phyloP scores from a whole-genome alignment of 2,113 vertebrate species.

The Anseranas semipalmata region DNA sequence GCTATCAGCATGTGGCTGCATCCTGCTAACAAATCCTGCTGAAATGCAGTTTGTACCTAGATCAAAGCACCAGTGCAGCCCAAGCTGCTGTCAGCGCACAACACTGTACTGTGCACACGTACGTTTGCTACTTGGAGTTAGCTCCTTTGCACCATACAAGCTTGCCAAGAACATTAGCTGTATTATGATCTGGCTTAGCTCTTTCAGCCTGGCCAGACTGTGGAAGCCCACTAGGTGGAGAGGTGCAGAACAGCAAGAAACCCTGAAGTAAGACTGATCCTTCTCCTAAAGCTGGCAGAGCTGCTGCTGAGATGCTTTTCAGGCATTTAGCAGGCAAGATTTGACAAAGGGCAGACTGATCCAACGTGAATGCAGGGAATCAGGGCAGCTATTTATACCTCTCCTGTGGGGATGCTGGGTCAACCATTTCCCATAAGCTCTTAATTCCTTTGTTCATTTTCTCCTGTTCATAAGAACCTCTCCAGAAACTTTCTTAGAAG shows the following conservation, averaged over 20 bases:
- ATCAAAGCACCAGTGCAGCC: neutral
- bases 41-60: rapidly evolving
- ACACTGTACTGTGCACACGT: neutral
- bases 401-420: neutral
- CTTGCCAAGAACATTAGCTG: rapidly evolving
- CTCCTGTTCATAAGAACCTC: neutral
- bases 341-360: neutral
- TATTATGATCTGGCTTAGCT: neutral
- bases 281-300: neutral
- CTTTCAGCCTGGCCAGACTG: neutral
- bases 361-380: neutral
- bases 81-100: neutral
- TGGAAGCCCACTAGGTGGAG: neutral
- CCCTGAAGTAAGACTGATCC: neutral
- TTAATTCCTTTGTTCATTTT: neutral
- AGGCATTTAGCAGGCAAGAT: neutral
- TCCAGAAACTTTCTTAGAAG: neutral
- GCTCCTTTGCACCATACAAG: rapidly evolving
- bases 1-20: neutral
- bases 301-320: neutral
- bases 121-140: neutral
- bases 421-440: slow-evolving; percentile 7
- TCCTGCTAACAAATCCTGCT: neutral
- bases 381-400: neutral
- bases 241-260: neutral